These are phyloP conservation scores for Mesocricetus auratus DNA, from an alignment of 2,113 vertebrate genomes.

Conservation along the genomic window DNA sequence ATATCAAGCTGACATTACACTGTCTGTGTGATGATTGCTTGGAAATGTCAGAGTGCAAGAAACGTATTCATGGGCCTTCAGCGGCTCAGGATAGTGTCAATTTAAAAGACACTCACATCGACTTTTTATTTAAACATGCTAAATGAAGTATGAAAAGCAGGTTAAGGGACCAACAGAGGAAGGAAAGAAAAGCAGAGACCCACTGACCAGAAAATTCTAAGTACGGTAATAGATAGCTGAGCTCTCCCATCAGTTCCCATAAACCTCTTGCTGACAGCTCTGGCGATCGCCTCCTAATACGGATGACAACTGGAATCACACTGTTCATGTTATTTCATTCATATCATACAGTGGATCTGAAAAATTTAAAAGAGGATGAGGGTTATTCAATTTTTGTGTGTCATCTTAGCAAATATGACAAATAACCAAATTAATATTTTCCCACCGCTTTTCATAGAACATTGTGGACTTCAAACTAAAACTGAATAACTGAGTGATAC, in stretches of 20 bases:
- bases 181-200: conserved; percentile 68
- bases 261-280: conserved; percentile 11
- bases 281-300: background rate
- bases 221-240: conserved; percentile 54
- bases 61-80: conserved; percentile 83
- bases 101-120: conserved; percentile 86
- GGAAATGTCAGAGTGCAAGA: conserved; percentile 87
- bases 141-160: conserved; percentile 85
- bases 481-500: background rate
- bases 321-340: background rate
- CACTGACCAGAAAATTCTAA: conserved; percentile 72
- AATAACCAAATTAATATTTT: conserved; percentile 31
- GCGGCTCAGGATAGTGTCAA: conserved; percentile 84
- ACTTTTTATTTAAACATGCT: conserved; percentile 85
- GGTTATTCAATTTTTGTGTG: background rate
- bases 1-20: conserved; percentile 88
- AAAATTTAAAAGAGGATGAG: conserved; percentile 41
- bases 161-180: conserved; percentile 66
- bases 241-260: conserved; percentile 65
- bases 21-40: conserved; percentile 86
- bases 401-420: conserved; percentile 45
- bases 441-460: background rate
- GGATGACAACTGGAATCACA: conserved; percentile 11
- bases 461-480: background rate
- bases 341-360: background rate